Evolutionary conservation across 2,888 invertebrate genomes (phyloP).

Genomic region (Caenorhabditis wallacei): DNA sequence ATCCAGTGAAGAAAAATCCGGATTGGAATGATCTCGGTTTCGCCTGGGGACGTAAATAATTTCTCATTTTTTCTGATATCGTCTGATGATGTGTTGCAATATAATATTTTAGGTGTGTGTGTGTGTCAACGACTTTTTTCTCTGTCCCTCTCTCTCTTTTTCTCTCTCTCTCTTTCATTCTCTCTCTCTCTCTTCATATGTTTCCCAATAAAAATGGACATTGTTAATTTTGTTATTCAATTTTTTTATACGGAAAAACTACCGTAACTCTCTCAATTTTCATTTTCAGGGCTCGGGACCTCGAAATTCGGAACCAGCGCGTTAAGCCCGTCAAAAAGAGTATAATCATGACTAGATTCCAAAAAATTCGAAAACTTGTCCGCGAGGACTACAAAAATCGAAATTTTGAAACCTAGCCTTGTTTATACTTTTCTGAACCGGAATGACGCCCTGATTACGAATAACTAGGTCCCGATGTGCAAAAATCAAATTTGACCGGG

Average conservation of each 20-base stretch:
- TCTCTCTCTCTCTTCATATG: neutral
- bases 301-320: too few species aligned
- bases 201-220: constrained; percentile 29
- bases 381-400: too few species aligned
- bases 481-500: neutral
- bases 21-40: constrained; percentile 78
- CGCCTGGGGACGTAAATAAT: constrained; percentile 72
- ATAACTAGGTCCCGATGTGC: too few species aligned
- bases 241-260: neutral
- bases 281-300: too few species aligned
- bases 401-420: too few species aligned
- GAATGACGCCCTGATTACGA: too few species aligned
- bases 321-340: too few species aligned
- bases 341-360: too few species aligned
- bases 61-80: neutral
- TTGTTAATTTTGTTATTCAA: constrained; percentile 10
- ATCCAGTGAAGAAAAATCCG: constrained; percentile 77
- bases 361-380: too few species aligned
- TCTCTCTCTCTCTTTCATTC: constrained; percentile 2
- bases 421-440: too few species aligned
- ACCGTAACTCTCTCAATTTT: too few species aligned
- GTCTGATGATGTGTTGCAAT: neutral
- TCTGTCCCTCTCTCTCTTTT: constrained; percentile 27
- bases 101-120: neutral
- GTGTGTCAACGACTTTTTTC: constrained; percentile 19